Evolutionary conservation across 1,140 invertebrate species (phyloP).

Genomic region (Geopemphigus sp.): DNA sequence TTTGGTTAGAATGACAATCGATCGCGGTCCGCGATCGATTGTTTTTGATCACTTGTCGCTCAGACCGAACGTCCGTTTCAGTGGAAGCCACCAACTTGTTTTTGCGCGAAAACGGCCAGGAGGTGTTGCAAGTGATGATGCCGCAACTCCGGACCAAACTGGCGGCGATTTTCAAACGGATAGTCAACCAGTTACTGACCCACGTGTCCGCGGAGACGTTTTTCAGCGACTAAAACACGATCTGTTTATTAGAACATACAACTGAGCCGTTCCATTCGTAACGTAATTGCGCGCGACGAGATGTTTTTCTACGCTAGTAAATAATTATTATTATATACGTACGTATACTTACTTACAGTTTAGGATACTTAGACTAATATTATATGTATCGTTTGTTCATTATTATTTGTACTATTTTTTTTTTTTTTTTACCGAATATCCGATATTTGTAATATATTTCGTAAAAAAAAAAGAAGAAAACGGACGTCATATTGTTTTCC

Average conservation of each 20-base stretch:
- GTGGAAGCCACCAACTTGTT: slow-evolving; percentile 73
- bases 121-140: slow-evolving; percentile 69
- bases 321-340: too few species aligned
- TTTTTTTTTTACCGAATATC: slow-evolving; percentile 26
- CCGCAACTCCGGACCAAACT: slow-evolving; percentile 67
- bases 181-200: slow-evolving; percentile 66
- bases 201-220: slow-evolving; percentile 60
- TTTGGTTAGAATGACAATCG: too few species aligned
- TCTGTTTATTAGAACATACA: neutral
- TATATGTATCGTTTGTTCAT: neutral
- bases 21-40: too few species aligned
- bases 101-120: slow-evolving; percentile 67
- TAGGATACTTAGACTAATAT: neutral
- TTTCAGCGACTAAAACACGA: slow-evolving; percentile 2
- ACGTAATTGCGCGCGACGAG: neutral
- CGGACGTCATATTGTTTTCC: too few species aligned
- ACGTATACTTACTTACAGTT: neutral
- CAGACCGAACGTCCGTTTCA: slow-evolving; percentile 56
- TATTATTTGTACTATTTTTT: slow-evolving; percentile 19
- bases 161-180: slow-evolving; percentile 63
- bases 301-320: neutral
- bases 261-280: too few species aligned
- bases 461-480: neutral
- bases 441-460: slow-evolving; percentile 36
- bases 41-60: too few species aligned